These are phyloP conservation scores for Aurelia aurita complex sp. Pacific DNA, from an alignment of 30 jellyfish, hydroid and myxozoan species.

Conservation along the genomic window DNA sequence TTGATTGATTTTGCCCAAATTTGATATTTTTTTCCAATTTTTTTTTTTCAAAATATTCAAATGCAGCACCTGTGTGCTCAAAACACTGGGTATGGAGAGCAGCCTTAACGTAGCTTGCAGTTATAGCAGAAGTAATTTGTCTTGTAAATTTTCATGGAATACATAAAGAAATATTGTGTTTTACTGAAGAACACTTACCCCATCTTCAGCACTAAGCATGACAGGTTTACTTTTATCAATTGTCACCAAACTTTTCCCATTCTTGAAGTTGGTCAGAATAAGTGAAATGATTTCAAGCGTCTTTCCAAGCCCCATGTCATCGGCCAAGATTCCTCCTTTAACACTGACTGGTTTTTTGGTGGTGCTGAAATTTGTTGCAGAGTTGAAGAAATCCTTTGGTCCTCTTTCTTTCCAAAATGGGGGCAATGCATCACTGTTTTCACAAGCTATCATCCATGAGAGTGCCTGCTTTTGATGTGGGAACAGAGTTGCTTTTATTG, in stretches of 20 bases:
- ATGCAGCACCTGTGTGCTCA: too few species aligned
- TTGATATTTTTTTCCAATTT: too few species aligned
- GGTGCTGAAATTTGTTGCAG: conserved; percentile 57
- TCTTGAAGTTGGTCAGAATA: conserved; percentile 65
- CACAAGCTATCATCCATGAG: conserved; percentile 83
- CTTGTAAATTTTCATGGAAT: too few species aligned
- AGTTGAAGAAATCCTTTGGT: conserved; percentile 35
- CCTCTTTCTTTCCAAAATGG: conserved; percentile 75
- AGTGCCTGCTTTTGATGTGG: conserved; percentile 82
- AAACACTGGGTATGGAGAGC: too few species aligned
- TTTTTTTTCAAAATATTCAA: too few species aligned
- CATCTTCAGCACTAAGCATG: conserved; percentile 8
- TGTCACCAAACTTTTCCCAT: conserved; percentile 53
- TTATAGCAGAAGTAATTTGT: background rate
- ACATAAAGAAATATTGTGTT: background rate
- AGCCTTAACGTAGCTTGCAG: background rate
- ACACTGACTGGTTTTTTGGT: conserved; percentile 52
- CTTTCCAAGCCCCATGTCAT: conserved; percentile 88
- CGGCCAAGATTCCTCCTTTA: conserved; percentile 81
- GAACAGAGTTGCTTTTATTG: conserved; percentile 46
- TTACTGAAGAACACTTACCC: conserved; percentile 9
- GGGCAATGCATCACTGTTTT: conserved; percentile 58
- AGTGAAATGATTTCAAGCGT: conserved; percentile 72
- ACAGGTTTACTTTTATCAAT: conserved; percentile 36
- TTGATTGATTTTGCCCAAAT: too few species aligned